Base-by-base conservation (phyloP, 1,140 invertebrate species). In the Daktulosphaira vitifoliae region DNA sequence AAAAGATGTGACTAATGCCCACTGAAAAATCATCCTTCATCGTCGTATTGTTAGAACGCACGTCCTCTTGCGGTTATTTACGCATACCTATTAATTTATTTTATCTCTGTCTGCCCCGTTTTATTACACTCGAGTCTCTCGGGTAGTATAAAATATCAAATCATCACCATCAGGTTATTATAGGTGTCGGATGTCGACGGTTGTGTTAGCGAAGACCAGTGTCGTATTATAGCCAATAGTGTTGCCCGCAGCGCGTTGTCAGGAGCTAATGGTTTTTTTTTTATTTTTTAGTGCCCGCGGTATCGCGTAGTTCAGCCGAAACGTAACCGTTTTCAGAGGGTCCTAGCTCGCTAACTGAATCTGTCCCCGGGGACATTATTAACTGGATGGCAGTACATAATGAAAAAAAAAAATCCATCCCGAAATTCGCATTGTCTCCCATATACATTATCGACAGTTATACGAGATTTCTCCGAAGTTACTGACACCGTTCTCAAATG, bases 291-390 rank as follows among this genome's bases (percentile, higher is more conserved):
- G 22, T 23, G 54, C 42, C 25, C 54, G 18, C 54, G 54, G 39
- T 48, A 59, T 46, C n/a, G n/a, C n/a, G n/a, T n/a, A n/a, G n/a
- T n/a, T n/a, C n/a, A n/a, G n/a, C 56, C 56, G 18, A 11, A 26
- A 16, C 42, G 13, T 46, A 46, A 59, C 54, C 29, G 29, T 33
- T 33, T 33, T 26, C 44, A 44, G 42, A 59, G 54, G 54, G 54
- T 29, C 15, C 42, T 9, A 22, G 42, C 42, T 6, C 23, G 42
- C 44, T 62, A 62, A 62, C 56, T 48, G 56, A 62, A 62, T 62
- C 16, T 33, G 20, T 62, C 56, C 56, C 56, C 18, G 42, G 56
- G 56, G 56, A 62, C 56, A 62, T 62, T 48, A 62, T 62, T 62
- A 62, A 62, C 56, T 15, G 56, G 44, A 62, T 42, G 42, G 13